Percentiles rank a stretch among this genome's conserved stretches.
Evolutionary conservation across 1,140 invertebrate species (phyloP).

Genomic region (Pseudobourletiella spinata): DNA sequence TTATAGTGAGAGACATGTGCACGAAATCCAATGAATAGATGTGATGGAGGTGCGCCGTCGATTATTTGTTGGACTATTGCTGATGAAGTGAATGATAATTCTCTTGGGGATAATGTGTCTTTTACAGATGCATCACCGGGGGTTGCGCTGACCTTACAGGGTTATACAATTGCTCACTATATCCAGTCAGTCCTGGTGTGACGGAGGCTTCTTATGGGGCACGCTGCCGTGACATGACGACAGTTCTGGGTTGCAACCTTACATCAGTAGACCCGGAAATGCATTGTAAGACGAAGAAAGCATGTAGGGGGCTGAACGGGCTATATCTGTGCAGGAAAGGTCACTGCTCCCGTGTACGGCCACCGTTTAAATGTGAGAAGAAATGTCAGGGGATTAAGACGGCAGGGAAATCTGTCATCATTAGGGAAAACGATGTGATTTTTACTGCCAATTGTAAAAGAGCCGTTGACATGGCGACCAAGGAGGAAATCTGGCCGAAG

Average conservation of each 20-base stretch:
- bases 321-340: conserved; percentile 70
- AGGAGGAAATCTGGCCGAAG: conserved; percentile 63
- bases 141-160: conserved; percentile 77
- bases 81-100: too few relatives aligned
- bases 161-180: conserved; percentile 66
- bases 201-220: conserved; percentile 46
- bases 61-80: too few relatives aligned
- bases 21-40: too few relatives aligned
- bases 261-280: conserved; percentile 6
- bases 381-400: conserved; percentile 77
- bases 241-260: conserved; percentile 65
- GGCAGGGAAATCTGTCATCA: conserved; percentile 72
- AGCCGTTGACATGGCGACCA: conserved; percentile 44
- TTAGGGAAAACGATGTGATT: conserved; percentile 74
- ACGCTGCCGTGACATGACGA: conserved; percentile 61
- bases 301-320: conserved; percentile 73
- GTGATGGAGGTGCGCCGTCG: too few relatives aligned
- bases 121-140: conserved; percentile 46
- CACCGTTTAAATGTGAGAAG: conserved; percentile 76
- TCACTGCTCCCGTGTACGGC: conserved; percentile 65
- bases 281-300: conserved; percentile 53
- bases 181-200: background rate
- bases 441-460: conserved; percentile 47
- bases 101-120: too few relatives aligned
- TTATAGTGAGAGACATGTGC: too few relatives aligned